A percentile compares a stretch with the other conserved stretches of the same genome.
These are phyloP conservation scores for Drosophila subobscura DNA, from an alignment of 1,140 invertebrate genomes.

Conservation along the genomic window DNA sequence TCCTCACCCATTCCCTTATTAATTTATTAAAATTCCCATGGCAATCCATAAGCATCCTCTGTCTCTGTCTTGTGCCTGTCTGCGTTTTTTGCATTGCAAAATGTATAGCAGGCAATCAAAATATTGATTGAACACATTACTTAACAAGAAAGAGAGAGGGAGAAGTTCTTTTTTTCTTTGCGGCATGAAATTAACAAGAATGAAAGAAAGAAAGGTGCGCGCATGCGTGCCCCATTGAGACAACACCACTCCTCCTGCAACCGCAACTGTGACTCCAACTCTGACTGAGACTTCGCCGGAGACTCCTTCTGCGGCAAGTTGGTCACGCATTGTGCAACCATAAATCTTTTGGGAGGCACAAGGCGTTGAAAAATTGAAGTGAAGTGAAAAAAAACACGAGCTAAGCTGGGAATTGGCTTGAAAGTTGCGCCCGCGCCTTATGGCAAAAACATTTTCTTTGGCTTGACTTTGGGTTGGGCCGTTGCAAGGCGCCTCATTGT, in stretches of 20 bases:
- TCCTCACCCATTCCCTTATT: constrained; percentile 3
- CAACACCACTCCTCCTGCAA: constrained; percentile 20
- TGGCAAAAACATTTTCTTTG: no score
- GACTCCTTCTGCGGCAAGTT: constrained; percentile 47
- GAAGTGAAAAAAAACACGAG: constrained; percentile 36
- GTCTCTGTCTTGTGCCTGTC: not conserved
- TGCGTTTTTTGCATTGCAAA: constrained; percentile 27
- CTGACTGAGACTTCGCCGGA: not conserved
- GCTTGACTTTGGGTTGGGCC: constrained; percentile 22
- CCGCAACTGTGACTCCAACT: not conserved
- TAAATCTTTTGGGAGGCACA: constrained; percentile 55
- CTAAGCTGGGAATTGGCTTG: constrained; percentile 26
- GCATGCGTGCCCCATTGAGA: constrained; percentile 51
- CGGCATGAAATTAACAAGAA: constrained; percentile 61
- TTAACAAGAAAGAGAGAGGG: constrained; percentile 51
- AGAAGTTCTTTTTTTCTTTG: constrained; percentile 39
- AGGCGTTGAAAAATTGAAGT: constrained; percentile 74
- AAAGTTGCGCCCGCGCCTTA: constrained; percentile 17
- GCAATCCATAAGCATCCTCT: constrained; percentile 10
- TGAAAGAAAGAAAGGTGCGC: constrained; percentile 66
- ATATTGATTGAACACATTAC: constrained; percentile 74
- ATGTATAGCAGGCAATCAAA: constrained; percentile 69
- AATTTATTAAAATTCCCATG: constrained; percentile 25
- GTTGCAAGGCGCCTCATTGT: constrained; percentile 58
- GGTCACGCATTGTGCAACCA: constrained; percentile 70